Conservation (phyloP, 1,140 invertebrate genomes). For the Drosophila pseudoobscura region DNA sequence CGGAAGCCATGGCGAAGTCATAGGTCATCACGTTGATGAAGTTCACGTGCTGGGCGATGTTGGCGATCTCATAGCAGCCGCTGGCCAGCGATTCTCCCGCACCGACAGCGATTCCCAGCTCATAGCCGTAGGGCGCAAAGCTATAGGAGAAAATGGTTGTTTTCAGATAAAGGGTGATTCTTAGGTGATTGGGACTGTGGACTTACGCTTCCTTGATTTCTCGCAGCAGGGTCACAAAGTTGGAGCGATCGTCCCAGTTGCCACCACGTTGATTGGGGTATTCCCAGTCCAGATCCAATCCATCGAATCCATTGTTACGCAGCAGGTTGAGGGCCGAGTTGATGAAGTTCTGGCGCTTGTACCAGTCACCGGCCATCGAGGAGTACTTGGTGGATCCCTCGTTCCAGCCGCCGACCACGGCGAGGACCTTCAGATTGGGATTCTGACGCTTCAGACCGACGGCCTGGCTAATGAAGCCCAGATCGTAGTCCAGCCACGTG, state of each 20-base stretch:
- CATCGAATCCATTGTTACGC: conserved; percentile 88
- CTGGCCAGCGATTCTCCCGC: conserved; percentile 84
- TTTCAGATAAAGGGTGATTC: neutral
- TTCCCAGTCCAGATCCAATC: conserved; percentile 92
- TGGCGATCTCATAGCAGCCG: conserved; percentile 86
- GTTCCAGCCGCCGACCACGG: conserved; percentile 92
- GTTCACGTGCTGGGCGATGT: conserved; percentile 85
- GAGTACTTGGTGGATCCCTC: conserved; percentile 89
- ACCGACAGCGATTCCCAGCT: conserved; percentile 87
- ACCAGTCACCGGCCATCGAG: conserved; percentile 83
- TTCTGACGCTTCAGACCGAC: conserved; percentile 86
- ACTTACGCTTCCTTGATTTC: conserved; percentile 85
- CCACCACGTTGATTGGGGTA: conserved; percentile 89
- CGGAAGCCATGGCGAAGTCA: conserved; percentile 86
- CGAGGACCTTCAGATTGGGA: conserved; percentile 86
- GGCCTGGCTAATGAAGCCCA: conserved; percentile 84
- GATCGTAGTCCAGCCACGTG: conserved; percentile 64
- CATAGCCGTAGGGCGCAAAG: conserved; percentile 84
- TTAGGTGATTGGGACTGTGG: no score
- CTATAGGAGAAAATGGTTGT: conserved; percentile 1
- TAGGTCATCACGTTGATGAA: conserved; percentile 89
- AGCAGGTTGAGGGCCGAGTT: conserved; percentile 85
- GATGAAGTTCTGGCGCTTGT: conserved; percentile 85
- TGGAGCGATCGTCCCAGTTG: conserved; percentile 83
- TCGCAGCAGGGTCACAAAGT: conserved; percentile 85